These are phyloP conservation scores for Hapalemur alaotrensis DNA, from an alignment of 2,797 vertebrate genomes.

Conservation along the genomic window DNA sequence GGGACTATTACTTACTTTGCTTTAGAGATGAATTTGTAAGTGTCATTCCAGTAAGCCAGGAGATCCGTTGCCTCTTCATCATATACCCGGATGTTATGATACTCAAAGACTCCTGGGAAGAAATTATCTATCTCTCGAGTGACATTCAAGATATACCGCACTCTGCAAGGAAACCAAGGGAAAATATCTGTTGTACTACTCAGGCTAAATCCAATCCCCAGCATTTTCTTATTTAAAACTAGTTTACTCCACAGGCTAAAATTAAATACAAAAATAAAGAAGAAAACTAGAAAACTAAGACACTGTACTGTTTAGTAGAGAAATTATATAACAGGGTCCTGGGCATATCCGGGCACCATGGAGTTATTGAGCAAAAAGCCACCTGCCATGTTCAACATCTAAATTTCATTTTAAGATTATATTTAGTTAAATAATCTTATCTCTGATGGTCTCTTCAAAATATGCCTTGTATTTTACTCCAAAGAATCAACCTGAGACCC, in stretches of 20 bases:
- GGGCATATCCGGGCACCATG: background rate
- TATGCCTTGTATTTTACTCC: background rate
- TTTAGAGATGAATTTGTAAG: slow-evolving; percentile 98
- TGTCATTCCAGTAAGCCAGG: slow-evolving; percentile 98
- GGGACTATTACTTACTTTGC: slow-evolving; percentile 90
- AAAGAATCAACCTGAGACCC: background rate
- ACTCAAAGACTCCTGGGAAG: slow-evolving; percentile 96
- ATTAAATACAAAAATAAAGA: slow-evolving; percentile 44
- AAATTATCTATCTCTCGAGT: slow-evolving; percentile 99
- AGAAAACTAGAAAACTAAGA: background rate
- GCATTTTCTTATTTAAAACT: slow-evolving; percentile 32
- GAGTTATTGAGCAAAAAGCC: background rate
- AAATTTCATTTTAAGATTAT: slow-evolving; percentile 36
- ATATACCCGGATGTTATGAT: slow-evolving; percentile 97
- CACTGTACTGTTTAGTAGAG: background rate
- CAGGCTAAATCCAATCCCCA: slow-evolving; percentile 2
- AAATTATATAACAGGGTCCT: background rate
- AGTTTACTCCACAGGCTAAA: slow-evolving; percentile 11
- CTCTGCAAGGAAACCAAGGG: slow-evolving; percentile 84
- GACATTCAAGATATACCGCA: slow-evolving; percentile 96
- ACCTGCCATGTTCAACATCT: background rate
- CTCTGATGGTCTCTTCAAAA: slow-evolving; percentile 37
- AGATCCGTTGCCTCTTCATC: slow-evolving; percentile 98
- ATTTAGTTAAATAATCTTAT: background rate
- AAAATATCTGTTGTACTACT: background rate